These are phyloP conservation scores for Vollenhovia emeryi DNA, from an alignment of 1,140 invertebrate species.

Conservation along the genomic window DNA sequence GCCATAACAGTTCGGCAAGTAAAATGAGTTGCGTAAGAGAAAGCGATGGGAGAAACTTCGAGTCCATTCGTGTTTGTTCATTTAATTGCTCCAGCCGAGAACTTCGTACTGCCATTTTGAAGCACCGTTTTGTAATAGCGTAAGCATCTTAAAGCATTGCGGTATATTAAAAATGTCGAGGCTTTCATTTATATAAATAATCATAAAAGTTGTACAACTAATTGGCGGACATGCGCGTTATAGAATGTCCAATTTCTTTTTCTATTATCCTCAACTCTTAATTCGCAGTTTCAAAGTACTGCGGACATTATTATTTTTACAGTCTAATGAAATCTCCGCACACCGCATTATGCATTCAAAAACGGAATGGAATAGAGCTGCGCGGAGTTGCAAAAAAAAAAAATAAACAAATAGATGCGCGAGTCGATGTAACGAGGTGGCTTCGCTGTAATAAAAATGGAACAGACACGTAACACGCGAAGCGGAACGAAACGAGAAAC, in stretches of 20 bases:
- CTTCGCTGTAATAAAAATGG: constrained; percentile 64
- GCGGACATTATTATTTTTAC: background rate
- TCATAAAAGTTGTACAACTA: background rate
- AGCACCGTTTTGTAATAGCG: background rate
- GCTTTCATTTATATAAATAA: background rate
- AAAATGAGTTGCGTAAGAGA: constrained; percentile 26
- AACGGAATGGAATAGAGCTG: background rate
- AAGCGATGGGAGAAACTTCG: constrained; percentile 10
- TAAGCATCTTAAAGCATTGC: background rate
- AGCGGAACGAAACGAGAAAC: constrained; percentile 71
- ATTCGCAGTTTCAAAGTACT: background rate
- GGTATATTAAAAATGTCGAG: background rate
- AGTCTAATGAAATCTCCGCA: background rate
- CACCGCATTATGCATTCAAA: constrained; percentile 10
- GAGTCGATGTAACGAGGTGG: constrained; percentile 62
- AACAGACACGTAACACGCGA: constrained; percentile 63
- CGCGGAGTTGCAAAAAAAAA: constrained; percentile 6
- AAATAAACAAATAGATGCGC: constrained; percentile 8
- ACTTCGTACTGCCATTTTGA: background rate
- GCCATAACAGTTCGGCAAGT: constrained; percentile 9
- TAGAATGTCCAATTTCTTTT: background rate
- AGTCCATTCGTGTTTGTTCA: constrained; percentile 15
- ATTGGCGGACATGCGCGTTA: background rate
- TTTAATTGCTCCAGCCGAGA: constrained; percentile 43
- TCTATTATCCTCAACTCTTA: background rate